Evolutionary conservation across 2,113 vertebrate genomes (phyloP), one percentile per base, ranked within the genome.

Genomic region (Rhinogobius similis): DNA sequence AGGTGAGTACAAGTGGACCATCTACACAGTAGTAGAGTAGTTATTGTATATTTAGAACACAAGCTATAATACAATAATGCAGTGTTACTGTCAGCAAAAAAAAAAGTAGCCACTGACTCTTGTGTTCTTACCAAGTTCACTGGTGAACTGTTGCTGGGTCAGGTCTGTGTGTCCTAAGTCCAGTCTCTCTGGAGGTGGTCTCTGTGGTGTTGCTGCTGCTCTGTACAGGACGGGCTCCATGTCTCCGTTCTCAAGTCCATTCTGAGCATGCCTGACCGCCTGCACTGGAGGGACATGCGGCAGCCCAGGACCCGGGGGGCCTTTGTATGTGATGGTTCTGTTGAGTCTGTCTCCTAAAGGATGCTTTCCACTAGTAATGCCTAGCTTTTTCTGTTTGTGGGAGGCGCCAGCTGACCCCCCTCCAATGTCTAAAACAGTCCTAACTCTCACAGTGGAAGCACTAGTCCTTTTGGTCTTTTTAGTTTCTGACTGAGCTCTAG

Each of bases 221-320:
- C 94, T 94, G 90, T 96, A 96, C 78, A 93, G 82, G 44, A 91
- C 75, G 50, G 94, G 90, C 0, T 95, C 94, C 73, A 91, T 93
- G 68, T 96, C 96, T 77, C 97, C 97, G 0, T 97, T 98, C 75
- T 95, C 94, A 48, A 97, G 67, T 75, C 95, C 94, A 2, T 93
- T 95, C 13, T 95, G 93, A 11, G 94, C 82, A 88, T 95, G 94
- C 81, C 94, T 95, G 83, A 94, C 74, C 4, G 95, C 92, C 6
- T 95, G 92, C 83, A 94, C 74, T 3, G 95, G 92, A 8, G 95
- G 92, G 86, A 94, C 93, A 72, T 96, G 96, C n/a, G 58, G 27
- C 8, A 38, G 18, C 18, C 29, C 58, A 75, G 95, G 95, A 76
- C 96, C 92, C 87, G 93, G 93, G 88, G 93, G 58, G 16, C 18